Percentiles rank a stretch among this genome's conserved stretches.
Evolutionary conservation across 2,888 invertebrate genomes (phyloP).

Genomic region (Dolichopus griseipennis): DNA sequence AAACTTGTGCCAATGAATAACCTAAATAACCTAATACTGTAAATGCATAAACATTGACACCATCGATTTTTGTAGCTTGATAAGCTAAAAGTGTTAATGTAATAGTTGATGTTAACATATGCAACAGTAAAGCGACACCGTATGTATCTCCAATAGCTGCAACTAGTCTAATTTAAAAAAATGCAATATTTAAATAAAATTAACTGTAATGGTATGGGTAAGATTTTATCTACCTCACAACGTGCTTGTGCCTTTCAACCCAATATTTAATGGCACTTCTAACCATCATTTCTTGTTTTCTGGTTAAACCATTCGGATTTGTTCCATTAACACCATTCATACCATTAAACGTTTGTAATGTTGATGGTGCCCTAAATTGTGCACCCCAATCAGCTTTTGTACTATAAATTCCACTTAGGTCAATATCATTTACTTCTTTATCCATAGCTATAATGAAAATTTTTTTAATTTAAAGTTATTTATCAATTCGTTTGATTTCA

Average conservation of each 20-base stretch:
- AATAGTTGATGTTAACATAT: slow-evolving; percentile 78
- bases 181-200: neutral
- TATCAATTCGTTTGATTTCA: too few species aligned
- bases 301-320: slow-evolving; percentile 71
- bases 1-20: slow-evolving; percentile 76
- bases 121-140: slow-evolving; percentile 70
- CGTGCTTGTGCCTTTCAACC: slow-evolving; percentile 83
- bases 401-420: slow-evolving; percentile 66
- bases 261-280: slow-evolving; percentile 82
- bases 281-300: slow-evolving; percentile 76
- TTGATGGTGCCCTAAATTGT: slow-evolving; percentile 58
- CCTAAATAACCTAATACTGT: slow-evolving; percentile 69
- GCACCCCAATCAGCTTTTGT: slow-evolving; percentile 71
- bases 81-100: slow-evolving; percentile 74
- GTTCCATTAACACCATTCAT: slow-evolving; percentile 42
- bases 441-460: slow-evolving; percentile 24
- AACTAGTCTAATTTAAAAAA: slow-evolving; percentile 53
- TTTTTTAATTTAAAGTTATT: slow-evolving; percentile 2
- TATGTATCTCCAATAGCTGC: slow-evolving; percentile 75
- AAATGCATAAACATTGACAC: slow-evolving; percentile 67
- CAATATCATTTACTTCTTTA: slow-evolving; percentile 52
- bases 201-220: neutral
- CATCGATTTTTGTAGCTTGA: slow-evolving; percentile 77
- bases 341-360: slow-evolving; percentile 52
- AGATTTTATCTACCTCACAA: slow-evolving; percentile 58